Evolutionary conservation across 2,797 vertebrate species (phyloP), one percentile per base, ranked within the genome.

Genomic region (Chelon labrosus): DNA sequence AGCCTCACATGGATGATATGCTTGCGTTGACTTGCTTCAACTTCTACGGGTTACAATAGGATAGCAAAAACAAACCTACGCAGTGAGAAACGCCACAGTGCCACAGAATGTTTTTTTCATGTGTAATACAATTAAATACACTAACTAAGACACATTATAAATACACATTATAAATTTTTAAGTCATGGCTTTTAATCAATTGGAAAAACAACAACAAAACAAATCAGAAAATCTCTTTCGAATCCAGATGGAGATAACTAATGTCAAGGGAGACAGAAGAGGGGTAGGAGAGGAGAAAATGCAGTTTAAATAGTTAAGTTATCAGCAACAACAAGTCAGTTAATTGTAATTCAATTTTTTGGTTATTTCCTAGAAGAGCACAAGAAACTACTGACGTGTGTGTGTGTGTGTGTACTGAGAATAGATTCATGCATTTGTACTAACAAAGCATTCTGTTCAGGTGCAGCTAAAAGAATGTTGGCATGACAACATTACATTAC

Each of bases 261-360:
- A 66, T 76, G 82, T 75, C 58, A 73, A 71, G 11, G 38, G 12
- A 54, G 47, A 35, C 6, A 35, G 7, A 35, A 2, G 31, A 7
- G 31, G 31, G 31, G 31, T 8, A 35, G 49, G 16, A 39, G 4
- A 38, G 39, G 39, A 27, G 25, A 80, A 56, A 64, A 70, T 19
- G 27, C 41, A 51, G 46, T 75, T 75, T 35, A 54, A 68, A 65
- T 65, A 55, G 65, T 80, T 71, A 62, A 56, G 17, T 69, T 75
- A 79, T 58, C 58, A 73, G 72, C 70, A 83, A 73, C 47, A 84
- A 73, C 41, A 44, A 71, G 57, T 70, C 70, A 75, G 31, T 75
- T 80, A 69, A 77, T 9, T 60, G 59, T 82, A 82, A 86, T 63
- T 80, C 65, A 77, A 83, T 83, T 72, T 73, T 60, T 42, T 79